A percentile compares a stretch with the other conserved stretches of the same genome.
Evolutionary conservation across 2,888 invertebrate species (phyloP).

Genomic region (Trachelus iudaicus): DNA sequence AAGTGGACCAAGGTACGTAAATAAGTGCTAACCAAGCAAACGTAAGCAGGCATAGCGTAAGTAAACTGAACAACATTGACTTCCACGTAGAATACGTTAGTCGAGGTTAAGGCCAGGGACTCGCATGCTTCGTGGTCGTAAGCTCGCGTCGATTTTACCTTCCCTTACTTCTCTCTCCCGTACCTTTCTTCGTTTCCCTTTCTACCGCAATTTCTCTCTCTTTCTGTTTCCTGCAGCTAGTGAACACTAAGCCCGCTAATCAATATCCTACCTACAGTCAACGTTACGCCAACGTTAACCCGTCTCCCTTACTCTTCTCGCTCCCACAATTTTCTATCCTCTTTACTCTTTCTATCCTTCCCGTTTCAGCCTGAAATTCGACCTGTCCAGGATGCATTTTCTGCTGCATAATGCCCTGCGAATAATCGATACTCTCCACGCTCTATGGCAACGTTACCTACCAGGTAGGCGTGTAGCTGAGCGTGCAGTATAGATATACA

Average conservation of each 20-base stretch:
- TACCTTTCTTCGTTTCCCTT: too few species aligned
- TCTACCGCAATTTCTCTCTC: not conserved
- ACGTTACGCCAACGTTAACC: too few species aligned
- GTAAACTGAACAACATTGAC: not conserved
- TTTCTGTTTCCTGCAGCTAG: conserved; percentile 4
- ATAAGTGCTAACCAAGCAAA: too few species aligned
- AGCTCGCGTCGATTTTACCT: not conserved
- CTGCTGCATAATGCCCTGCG: conserved; percentile 20
- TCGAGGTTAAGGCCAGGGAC: conserved; percentile 32
- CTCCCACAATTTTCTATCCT: not conserved
- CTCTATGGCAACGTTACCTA: not conserved
- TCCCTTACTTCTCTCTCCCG: too few species aligned
- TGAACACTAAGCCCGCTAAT: conserved; percentile 15
- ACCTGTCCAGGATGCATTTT: conserved; percentile 21
- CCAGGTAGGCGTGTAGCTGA: too few species aligned
- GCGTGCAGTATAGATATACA: not conserved
- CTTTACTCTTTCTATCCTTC: not conserved
- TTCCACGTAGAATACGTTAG: not conserved
- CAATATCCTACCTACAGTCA: conserved; percentile 11
- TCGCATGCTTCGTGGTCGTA: conserved; percentile 29
- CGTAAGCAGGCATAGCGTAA: not conserved
- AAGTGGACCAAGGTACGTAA: too few species aligned
- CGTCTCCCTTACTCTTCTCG: not conserved
- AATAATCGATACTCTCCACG: conserved; percentile 22
- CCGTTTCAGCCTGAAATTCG: conserved; percentile 18